Conservation (phyloP, 2,888 invertebrate species). For the Idaea dimidiata region DNA sequence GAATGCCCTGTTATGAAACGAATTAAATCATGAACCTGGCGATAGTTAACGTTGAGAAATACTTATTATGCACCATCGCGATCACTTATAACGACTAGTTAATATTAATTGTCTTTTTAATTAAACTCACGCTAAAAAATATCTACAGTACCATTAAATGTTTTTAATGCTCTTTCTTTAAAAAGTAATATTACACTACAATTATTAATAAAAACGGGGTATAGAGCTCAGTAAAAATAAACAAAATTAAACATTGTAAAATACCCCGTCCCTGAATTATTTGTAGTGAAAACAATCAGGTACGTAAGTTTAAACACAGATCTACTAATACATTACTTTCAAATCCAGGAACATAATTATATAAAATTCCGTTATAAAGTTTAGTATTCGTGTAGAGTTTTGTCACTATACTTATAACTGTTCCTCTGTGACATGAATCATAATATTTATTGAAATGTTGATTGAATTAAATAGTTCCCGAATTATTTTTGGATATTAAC, state of each 20-base stretch:
- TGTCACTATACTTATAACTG: background rate
- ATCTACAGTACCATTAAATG: background rate
- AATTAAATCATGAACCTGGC: constrained; percentile 19
- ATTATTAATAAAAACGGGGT: background rate
- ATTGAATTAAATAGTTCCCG: constrained; percentile 21
- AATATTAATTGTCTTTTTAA: background rate
- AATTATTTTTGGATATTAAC: constrained; percentile 24
- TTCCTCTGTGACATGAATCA: constrained; percentile 15
- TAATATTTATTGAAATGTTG: constrained; percentile 9
- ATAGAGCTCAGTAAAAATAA: no score
- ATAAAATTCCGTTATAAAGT: background rate
- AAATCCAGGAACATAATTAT: background rate
- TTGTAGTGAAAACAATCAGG: no score
- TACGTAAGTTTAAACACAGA: background rate
- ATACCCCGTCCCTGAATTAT: no score
- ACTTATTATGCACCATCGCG: constrained; percentile 8
- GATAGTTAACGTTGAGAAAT: constrained; percentile 19
- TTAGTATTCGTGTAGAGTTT: background rate
- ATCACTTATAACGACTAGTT: background rate
- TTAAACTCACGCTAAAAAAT: background rate
- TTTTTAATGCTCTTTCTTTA: background rate
- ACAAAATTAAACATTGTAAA: no score
- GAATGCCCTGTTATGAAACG: constrained; percentile 85
- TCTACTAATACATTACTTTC: background rate
- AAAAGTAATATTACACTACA: background rate